Percentiles rank a stretch among this genome's conserved stretches.
Conservation (phyloP, 1,140 invertebrate genomes). For the Scaptomyza montana region DNA sequence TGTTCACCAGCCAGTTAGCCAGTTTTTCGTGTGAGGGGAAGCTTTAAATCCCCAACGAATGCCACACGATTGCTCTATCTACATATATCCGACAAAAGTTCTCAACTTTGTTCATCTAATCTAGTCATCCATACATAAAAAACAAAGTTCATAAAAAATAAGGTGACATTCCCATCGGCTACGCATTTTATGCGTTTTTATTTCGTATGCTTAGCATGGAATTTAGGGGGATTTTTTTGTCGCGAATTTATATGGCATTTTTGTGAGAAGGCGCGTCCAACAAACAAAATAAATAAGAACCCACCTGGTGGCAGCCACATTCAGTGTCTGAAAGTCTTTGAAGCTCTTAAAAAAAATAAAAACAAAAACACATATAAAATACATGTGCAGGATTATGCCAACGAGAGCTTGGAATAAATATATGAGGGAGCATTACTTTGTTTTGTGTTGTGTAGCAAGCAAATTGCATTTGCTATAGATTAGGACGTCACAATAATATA, state of each 20-base stretch:
- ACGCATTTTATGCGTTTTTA: conserved; percentile 75
- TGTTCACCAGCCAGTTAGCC: conserved; percentile 42
- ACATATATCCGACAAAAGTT: conserved; percentile 46
- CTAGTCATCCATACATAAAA: conserved; percentile 30
- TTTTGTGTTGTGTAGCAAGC: conserved; percentile 42
- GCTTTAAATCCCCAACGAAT: conserved; percentile 37
- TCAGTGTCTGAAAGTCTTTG: neutral
- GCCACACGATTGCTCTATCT: conserved; percentile 36
- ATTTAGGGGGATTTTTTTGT: conserved; percentile 43
- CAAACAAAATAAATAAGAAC: neutral
- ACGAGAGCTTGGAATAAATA: conserved; percentile 8
- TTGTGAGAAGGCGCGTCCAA: conserved; percentile 8
- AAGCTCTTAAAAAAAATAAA: no score
- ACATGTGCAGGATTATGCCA: conserved; percentile 75
- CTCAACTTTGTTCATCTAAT: conserved; percentile 70
- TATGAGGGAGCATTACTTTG: conserved; percentile 28
- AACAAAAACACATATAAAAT: conserved; percentile 60
- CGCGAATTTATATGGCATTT: conserved; percentile 65
- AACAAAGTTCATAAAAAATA: conserved; percentile 14
- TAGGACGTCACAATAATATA: conserved; percentile 64
- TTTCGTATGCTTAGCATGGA: conserved; percentile 51
- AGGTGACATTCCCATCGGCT: conserved; percentile 40
- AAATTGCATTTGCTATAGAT: conserved; percentile 78
- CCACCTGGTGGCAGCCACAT: conserved; percentile 20
- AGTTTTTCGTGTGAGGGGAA: conserved; percentile 32